Conservation (phyloP, 2,888 invertebrate species). For the Acholoe squamosa region DNA sequence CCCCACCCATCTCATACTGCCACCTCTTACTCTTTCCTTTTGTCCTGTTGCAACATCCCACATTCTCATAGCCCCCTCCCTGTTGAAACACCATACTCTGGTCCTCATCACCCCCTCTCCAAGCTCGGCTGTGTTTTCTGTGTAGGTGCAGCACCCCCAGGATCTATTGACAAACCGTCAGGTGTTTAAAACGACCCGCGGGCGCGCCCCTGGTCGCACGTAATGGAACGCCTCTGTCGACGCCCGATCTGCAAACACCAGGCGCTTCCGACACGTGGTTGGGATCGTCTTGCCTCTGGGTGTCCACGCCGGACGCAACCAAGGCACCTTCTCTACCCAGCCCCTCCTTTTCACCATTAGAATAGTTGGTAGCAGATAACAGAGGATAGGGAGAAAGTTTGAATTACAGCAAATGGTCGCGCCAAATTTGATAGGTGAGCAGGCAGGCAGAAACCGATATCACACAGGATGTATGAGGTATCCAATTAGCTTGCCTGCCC, state of each 20-base stretch:
- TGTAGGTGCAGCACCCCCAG: not conserved
- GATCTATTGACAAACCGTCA: conserved; percentile 29
- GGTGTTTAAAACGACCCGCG: conserved; percentile 21
- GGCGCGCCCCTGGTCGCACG: not conserved
- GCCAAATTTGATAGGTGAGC: not conserved
- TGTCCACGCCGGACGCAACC: not conserved
- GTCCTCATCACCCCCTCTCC: not conserved
- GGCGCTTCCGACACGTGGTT: conserved; percentile 17
- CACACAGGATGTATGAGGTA: too few species aligned
- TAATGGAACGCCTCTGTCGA: conserved; percentile 43
- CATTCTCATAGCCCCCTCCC: too few species aligned
- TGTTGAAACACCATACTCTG: too few species aligned
- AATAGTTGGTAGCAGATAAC: too few species aligned
- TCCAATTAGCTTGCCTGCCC: too few species aligned
- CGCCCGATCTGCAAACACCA: conserved; percentile 40
- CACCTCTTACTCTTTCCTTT: too few species aligned
- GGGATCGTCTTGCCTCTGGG: not conserved
- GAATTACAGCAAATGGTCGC: too few species aligned
- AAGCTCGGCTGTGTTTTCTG: not conserved
- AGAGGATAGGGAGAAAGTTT: too few species aligned
- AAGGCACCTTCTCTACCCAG: not conserved
- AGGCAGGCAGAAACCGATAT: not conserved
- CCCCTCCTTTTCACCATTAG: not conserved
- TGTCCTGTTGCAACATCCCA: too few species aligned
- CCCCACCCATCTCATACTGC: too few species aligned